Conservation (phyloP, 1,140 invertebrate genomes). For the Oryctes rhinoceros region DNA sequence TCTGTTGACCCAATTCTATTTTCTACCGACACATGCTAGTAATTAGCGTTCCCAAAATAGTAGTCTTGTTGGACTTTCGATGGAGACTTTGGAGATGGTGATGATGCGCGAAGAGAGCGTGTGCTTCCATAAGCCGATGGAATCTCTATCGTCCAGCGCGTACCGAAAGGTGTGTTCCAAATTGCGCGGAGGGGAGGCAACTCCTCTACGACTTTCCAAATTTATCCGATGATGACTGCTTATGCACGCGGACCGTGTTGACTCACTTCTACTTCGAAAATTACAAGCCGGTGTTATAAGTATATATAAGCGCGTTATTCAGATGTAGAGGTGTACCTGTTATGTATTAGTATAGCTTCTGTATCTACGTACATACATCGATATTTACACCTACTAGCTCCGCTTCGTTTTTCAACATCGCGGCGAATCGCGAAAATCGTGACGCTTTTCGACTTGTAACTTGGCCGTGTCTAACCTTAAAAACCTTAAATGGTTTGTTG, state of each 20-base stretch:
- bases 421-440: neutral
- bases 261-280: neutral
- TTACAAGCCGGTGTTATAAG: neutral
- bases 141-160: neutral
- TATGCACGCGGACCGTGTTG: conserved; percentile 7
- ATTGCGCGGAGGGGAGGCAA: conserved; percentile 11
- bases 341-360: too few species aligned
- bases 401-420: neutral
- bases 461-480: neutral
- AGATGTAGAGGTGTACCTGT: neutral
- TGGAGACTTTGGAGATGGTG: neutral
- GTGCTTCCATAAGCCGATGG: neutral
- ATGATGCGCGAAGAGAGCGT: neutral
- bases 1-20: neutral
- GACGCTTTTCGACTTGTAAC: neutral
- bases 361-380: too few species aligned
- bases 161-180: conserved; percentile 1
- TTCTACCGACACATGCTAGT: neutral
- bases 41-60: neutral
- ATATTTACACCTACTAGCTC: neutral
- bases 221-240: conserved; percentile 9
- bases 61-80: neutral
- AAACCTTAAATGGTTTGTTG: conserved; percentile 14
- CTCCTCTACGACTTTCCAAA: conserved; percentile 1
- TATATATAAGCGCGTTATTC: neutral